phyloP scores from a whole-genome alignment of 2,888 invertebrate species.

The Copidosoma aretas region DNA sequence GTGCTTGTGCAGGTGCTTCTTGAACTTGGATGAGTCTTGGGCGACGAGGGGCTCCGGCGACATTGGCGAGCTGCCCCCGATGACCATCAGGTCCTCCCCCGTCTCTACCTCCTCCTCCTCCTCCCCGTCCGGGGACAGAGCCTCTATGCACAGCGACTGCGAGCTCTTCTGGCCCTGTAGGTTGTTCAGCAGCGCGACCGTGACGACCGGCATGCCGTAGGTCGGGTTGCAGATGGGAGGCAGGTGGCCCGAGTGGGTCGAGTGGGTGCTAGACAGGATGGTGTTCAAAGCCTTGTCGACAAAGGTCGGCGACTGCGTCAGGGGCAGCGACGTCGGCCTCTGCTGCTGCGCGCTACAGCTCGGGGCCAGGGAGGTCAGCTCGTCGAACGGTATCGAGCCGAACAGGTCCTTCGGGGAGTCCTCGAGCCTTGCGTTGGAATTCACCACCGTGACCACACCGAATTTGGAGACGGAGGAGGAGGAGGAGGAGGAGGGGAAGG shows the following conservation, averaged over 20 bases:
- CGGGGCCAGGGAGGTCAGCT: conserved; percentile 52
- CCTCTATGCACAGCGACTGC: conserved; percentile 42
- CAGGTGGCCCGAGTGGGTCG: conserved; percentile 33
- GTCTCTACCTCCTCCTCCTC: conserved; percentile 37
- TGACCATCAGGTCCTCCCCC: conserved; percentile 26
- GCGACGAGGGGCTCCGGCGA: conserved; percentile 56
- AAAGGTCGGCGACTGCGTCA: conserved; percentile 53
- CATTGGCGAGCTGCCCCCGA: conserved; percentile 50
- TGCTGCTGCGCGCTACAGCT: conserved; percentile 47
- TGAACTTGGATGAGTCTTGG: conserved; percentile 52
- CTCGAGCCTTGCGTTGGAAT: conserved; percentile 10
- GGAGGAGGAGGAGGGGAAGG: conserved; percentile 20
- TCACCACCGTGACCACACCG: conserved; percentile 50
- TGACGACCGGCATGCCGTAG: conserved; percentile 42
- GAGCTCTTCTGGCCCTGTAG: conserved; percentile 51
- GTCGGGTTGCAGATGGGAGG: conserved; percentile 29
- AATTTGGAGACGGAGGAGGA: conserved; percentile 49
- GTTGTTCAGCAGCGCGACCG: conserved; percentile 44
- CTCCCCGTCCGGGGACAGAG: conserved; percentile 22
- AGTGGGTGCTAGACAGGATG: conserved; percentile 38
- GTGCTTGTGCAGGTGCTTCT: conserved; percentile 57
- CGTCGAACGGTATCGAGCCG: conserved; percentile 59
- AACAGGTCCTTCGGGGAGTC: conserved; percentile 55
- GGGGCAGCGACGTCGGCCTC: conserved; percentile 55
- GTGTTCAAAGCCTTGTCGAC: conserved; percentile 48